Percentiles rank a stretch among this genome's conserved stretches.
These are phyloP conservation scores for Acinonyx jubatus DNA, from an alignment of 2,113 vertebrate species.

Conservation along the genomic window DNA sequence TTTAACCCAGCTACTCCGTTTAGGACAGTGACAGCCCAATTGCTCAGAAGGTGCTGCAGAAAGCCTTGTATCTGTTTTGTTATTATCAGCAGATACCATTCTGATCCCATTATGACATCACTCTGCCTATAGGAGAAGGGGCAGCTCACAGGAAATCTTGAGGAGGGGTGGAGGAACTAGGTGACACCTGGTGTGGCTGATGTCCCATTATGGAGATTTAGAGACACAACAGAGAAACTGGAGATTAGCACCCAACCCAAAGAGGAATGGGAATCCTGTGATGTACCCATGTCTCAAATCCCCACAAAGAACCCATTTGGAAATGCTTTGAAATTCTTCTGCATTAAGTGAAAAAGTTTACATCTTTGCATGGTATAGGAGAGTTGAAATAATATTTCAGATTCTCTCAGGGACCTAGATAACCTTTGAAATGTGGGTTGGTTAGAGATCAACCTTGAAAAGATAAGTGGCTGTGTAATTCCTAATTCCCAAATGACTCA, in stretches of 20 bases:
- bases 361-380: not conserved
- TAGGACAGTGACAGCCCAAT: not conserved
- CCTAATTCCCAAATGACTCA: slow-evolving; percentile 30
- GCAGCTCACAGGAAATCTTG: not conserved
- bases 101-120: slow-evolving; percentile 20
- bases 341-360: not conserved
- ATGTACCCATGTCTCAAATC: not conserved
- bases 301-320: not conserved
- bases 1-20: not conserved
- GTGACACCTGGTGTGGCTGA: not conserved
- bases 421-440: not conserved
- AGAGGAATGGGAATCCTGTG: not conserved
- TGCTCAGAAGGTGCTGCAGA: not conserved
- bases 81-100: not conserved
- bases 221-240: not conserved
- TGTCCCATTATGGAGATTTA: not conserved
- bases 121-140: not conserved
- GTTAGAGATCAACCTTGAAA: not conserved
- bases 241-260: not conserved
- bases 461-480: not conserved
- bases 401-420: not conserved
- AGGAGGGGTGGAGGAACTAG: not conserved
- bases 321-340: slow-evolving; percentile 17
- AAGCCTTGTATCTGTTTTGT: not conserved
- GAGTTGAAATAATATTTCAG: not conserved